Conservation (phyloP, 2,797 vertebrate genomes). For the Mycteria americana region DNA sequence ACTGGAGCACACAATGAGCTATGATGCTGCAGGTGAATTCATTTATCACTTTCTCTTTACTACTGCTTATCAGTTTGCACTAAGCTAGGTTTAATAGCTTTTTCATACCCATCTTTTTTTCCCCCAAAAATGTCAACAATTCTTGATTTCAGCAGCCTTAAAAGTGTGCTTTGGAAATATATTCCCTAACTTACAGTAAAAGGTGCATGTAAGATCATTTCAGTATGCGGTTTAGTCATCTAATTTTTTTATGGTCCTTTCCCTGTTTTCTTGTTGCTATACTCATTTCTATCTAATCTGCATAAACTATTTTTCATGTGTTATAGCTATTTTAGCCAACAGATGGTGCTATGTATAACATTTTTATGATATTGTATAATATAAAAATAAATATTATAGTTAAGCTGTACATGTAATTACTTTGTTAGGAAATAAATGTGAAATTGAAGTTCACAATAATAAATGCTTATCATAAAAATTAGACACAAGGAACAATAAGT, state of each 20-base stretch:
- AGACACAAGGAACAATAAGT: slow-evolving; percentile 12
- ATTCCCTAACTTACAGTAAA: not conserved
- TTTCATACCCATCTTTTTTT: not conserved
- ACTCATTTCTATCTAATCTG: slow-evolving; percentile 37
- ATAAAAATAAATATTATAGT: slow-evolving; percentile 40
- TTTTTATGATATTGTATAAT: slow-evolving; percentile 67
- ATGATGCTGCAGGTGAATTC: not conserved
- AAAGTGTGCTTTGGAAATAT: not conserved
- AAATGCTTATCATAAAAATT: slow-evolving; percentile 42
- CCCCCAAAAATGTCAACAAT: not conserved
- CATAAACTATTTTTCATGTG: slow-evolving; percentile 66
- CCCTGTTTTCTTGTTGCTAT: slow-evolving; percentile 23
- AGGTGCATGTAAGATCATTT: not conserved
- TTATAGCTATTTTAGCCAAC: slow-evolving; percentile 70
- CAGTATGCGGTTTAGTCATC: not conserved
- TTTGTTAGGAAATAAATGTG: slow-evolving; percentile 40
- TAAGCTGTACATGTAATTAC: slow-evolving; percentile 65
- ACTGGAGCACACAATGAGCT: not conserved
- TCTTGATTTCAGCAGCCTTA: not conserved
- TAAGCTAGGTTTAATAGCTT: not conserved
- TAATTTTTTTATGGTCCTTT: not conserved
- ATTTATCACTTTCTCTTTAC: not conserved
- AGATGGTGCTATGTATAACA: slow-evolving; percentile 73
- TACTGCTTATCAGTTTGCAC: not conserved
- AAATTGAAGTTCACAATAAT: slow-evolving; percentile 56